A percentile compares a stretch with the other conserved stretches of the same genome.
Evolutionary conservation across 2,113 vertebrate genomes (phyloP).

Genomic region (Argyrosomus japonicus): DNA sequence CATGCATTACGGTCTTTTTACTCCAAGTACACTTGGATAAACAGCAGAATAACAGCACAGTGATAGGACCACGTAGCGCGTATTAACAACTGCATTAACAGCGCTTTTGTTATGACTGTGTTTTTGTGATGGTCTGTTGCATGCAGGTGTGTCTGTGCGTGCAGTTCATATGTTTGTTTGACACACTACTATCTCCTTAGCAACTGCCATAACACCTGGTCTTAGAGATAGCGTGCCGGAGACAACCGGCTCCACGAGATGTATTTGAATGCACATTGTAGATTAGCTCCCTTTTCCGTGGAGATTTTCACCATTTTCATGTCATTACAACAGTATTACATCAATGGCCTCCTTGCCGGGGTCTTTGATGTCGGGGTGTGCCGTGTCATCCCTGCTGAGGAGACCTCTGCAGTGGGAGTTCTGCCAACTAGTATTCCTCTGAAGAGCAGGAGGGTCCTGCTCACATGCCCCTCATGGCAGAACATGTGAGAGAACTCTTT

Average conservation of each 20-base stretch:
- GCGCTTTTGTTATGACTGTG: constrained; percentile 67
- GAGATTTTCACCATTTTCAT: constrained; percentile 59
- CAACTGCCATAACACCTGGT: constrained; percentile 70
- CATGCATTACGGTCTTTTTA: constrained; percentile 79
- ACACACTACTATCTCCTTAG: constrained; percentile 57
- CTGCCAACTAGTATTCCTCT: constrained; percentile 59
- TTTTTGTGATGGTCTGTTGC: constrained; percentile 60
- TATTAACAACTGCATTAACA: constrained; percentile 23
- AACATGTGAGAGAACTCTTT: constrained; percentile 59
- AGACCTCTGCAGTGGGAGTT: constrained; percentile 64
- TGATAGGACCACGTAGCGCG: constrained; percentile 9
- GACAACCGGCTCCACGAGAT: constrained; percentile 51
- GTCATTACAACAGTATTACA: constrained; percentile 74
- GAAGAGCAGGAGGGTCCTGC: constrained; percentile 48
- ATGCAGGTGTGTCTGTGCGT: constrained; percentile 68
- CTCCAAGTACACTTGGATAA: constrained; percentile 66
- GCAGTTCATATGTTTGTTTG: constrained; percentile 58
- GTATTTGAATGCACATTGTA: constrained; percentile 32
- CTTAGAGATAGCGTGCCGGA: constrained; percentile 41
- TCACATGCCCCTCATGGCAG: constrained; percentile 58
- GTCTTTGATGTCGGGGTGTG: constrained; percentile 66
- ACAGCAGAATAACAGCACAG: constrained; percentile 50
- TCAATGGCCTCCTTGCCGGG: constrained; percentile 55
- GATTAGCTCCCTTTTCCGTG: constrained; percentile 34
- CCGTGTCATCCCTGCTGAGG: constrained; percentile 46